A percentile compares a stretch with the other conserved stretches of the same genome.
Evolutionary conservation across 2,113 vertebrate genomes (phyloP).

Genomic region (Saguinus midas): DNA sequence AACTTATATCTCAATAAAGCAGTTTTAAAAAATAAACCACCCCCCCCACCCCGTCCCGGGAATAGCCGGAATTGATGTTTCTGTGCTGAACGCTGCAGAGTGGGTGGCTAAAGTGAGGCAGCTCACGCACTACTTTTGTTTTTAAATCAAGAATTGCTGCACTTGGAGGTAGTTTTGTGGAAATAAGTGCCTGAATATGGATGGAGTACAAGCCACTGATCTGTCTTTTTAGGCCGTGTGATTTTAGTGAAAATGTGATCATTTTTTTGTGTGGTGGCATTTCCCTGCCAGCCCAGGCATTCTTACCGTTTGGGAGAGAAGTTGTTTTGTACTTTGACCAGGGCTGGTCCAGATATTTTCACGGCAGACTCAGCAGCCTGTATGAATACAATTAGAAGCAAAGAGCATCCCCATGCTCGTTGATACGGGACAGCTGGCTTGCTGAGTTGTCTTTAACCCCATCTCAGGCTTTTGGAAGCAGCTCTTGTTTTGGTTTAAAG

Average conservation of each 20-base stretch:
- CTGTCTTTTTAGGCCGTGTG: background rate
- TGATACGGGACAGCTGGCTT: background rate
- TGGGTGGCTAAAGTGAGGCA: background rate
- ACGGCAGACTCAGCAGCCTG: background rate
- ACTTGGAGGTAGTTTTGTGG: background rate
- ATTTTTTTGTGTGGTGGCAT: background rate
- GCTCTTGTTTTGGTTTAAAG: background rate
- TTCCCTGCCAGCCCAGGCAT: background rate
- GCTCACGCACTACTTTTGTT: background rate
- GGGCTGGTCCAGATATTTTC: background rate
- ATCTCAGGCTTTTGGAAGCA: background rate
- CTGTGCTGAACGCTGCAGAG: too few species aligned
- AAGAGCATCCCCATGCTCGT: background rate
- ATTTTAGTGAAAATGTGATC: background rate
- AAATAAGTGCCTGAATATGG: background rate
- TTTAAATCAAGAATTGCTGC: background rate
- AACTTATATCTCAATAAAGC: background rate
- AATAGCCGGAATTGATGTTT: background rate
- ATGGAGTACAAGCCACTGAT: rapidly evolving
- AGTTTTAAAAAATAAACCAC: background rate
- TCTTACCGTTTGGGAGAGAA: background rate
- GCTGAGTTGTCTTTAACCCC: background rate
- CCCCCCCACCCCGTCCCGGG: rapidly evolving
- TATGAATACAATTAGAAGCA: background rate
- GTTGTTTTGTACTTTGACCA: background rate